These are phyloP conservation scores for Agrotis exclamationis DNA, from an alignment of 2,888 invertebrate species.

Conservation along the genomic window DNA sequence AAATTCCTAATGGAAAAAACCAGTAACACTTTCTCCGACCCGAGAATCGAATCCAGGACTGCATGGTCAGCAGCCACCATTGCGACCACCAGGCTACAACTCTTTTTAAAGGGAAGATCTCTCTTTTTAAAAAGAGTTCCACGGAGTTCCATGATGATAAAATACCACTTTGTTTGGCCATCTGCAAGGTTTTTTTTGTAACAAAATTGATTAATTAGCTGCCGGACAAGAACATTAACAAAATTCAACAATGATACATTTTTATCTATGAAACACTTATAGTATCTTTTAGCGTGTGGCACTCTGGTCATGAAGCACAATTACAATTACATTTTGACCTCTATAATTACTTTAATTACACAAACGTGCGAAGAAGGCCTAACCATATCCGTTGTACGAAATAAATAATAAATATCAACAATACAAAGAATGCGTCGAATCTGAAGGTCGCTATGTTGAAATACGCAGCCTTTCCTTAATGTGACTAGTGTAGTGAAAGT, in stretches of 20 bases:
- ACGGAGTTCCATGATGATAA: too few relatives aligned
- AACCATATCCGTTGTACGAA: constrained; percentile 26
- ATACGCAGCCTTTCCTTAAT: constrained; percentile 1
- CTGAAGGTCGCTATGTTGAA: constrained; percentile 23
- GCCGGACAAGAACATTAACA: too few relatives aligned
- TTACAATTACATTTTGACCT: constrained; percentile 20
- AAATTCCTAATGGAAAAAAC: background rate
- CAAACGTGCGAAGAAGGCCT: constrained; percentile 43
- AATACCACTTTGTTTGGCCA: too few relatives aligned
- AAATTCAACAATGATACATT: background rate
- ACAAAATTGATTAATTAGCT: too few relatives aligned
- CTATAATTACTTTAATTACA: constrained; percentile 38
- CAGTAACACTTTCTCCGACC: too few relatives aligned
- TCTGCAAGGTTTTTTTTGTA: too few relatives aligned
- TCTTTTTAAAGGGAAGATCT: too few relatives aligned
- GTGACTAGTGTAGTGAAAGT: background rate
- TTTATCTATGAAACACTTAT: constrained; percentile 1
- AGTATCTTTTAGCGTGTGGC: too few relatives aligned
- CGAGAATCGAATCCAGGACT: too few relatives aligned
- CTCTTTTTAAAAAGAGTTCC: too few relatives aligned
- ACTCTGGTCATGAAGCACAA: constrained; percentile 1
- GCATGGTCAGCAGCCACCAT: too few relatives aligned
- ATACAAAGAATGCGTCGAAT: constrained; percentile 1
- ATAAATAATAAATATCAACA: background rate
- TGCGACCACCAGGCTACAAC: too few relatives aligned